phyloP scores from a whole-genome alignment of 2,113 vertebrate species.

The Cynopterus brachyotis region DNA sequence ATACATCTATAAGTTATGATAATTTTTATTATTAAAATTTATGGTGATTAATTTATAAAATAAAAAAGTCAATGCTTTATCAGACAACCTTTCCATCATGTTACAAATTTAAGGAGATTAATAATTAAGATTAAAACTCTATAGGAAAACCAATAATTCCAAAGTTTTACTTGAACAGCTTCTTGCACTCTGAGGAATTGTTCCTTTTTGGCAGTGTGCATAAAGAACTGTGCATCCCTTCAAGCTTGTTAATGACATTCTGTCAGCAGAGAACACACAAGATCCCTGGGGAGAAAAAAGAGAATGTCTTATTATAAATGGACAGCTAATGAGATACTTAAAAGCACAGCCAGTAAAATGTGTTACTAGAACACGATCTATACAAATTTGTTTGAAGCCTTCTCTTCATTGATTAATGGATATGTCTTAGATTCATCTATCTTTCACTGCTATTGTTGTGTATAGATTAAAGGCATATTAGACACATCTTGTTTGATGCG shows the following conservation, averaged over 20 bases:
- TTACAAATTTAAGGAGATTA: not conserved
- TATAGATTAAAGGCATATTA: not conserved
- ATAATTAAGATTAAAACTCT: not conserved
- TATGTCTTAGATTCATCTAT: not conserved
- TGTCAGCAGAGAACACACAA: not conserved
- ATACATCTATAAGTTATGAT: not conserved
- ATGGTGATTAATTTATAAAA: not conserved
- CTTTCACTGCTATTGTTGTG: not conserved
- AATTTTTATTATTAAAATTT: not conserved
- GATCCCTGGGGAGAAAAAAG: not conserved
- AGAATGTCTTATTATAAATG: not conserved
- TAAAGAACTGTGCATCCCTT: not conserved
- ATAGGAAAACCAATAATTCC: not conserved
- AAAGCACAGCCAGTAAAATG: not conserved
- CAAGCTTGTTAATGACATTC: constrained; percentile 12
- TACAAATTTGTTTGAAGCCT: not conserved
- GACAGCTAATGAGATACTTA: constrained; percentile 41
- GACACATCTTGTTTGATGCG: constrained; percentile 24
- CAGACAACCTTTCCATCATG: not conserved
- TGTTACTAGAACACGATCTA: not conserved
- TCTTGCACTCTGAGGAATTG: not conserved
- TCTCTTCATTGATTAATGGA: constrained; percentile 31
- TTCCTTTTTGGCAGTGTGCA: not conserved
- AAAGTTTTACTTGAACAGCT: not conserved
- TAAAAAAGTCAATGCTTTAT: not conserved